phyloP scores from a whole-genome alignment of 1,140 invertebrate genomes.

The Ruditapes philippinarum region DNA sequence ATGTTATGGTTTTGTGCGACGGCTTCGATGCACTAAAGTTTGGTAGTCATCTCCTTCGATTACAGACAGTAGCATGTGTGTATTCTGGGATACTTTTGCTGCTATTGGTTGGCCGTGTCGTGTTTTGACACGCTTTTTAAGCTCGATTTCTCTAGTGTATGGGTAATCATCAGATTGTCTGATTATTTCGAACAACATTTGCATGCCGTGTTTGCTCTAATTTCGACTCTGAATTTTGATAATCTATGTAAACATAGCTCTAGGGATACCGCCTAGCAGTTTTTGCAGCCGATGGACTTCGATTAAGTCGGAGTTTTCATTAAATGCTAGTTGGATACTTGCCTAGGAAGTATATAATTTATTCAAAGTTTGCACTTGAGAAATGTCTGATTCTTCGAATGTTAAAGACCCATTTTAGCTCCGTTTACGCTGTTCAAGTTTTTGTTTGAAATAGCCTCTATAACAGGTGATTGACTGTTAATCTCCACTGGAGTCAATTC shows the following conservation, averaged over 20 bases:
- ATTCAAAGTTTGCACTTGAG: too few species aligned
- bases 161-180: slow-evolving; percentile 2
- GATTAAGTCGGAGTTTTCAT: too few species aligned
- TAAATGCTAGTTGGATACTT: too few species aligned
- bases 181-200: not conserved
- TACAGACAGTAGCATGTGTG: not conserved
- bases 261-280: not conserved
- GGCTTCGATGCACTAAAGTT: not conserved
- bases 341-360: too few species aligned
- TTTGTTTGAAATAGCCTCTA: too few species aligned
- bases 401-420: too few species aligned
- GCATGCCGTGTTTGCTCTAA: not conserved
- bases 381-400: too few species aligned
- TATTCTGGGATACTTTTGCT: not conserved
- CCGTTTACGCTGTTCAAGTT: too few species aligned
- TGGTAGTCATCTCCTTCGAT: not conserved
- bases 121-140: not conserved
- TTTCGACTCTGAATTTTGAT: not conserved
- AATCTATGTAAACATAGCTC: not conserved
- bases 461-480: too few species aligned
- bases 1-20: not conserved
- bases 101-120: not conserved
- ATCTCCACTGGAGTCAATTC: too few species aligned
- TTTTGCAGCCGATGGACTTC: not conserved
- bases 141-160: not conserved